phyloP scores from a whole-genome alignment of 2,797 vertebrate species.

The Mormyrops attenuatus region DNA sequence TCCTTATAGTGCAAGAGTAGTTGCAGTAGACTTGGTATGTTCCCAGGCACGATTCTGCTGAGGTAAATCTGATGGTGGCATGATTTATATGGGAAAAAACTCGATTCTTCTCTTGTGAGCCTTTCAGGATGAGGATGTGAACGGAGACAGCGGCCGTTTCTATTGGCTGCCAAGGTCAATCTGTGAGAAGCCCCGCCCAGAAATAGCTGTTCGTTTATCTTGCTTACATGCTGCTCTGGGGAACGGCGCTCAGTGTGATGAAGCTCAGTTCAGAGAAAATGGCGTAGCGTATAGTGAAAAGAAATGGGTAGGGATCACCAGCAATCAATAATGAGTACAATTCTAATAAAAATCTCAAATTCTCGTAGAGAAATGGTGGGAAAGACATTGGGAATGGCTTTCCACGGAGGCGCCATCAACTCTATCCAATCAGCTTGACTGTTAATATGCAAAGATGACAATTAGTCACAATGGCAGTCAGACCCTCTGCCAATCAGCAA shows the following conservation, averaged over 20 bases:
- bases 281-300: neutral
- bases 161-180: neutral
- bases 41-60: neutral
- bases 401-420: neutral
- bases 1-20: too few species aligned
- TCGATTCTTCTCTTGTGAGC: neutral
- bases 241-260: neutral
- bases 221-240: neutral
- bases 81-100: slow-evolving; percentile 4
- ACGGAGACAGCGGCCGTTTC: neutral
- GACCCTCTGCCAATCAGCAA: neutral
- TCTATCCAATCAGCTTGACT: neutral
- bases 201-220: neutral
- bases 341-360: neutral
- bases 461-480: neutral
- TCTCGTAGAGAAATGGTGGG: neutral
- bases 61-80: neutral
- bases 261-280: neutral
- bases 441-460: neutral
- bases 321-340: neutral
- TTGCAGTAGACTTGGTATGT: neutral
- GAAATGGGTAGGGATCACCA: neutral
- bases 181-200: neutral
- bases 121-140: neutral
- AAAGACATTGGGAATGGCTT: neutral